A percentile compares a stretch with the other conserved stretches of the same genome.
phyloP scores from a whole-genome alignment of 2,797 vertebrate species.

The Pseudocheirus occidentalis region DNA sequence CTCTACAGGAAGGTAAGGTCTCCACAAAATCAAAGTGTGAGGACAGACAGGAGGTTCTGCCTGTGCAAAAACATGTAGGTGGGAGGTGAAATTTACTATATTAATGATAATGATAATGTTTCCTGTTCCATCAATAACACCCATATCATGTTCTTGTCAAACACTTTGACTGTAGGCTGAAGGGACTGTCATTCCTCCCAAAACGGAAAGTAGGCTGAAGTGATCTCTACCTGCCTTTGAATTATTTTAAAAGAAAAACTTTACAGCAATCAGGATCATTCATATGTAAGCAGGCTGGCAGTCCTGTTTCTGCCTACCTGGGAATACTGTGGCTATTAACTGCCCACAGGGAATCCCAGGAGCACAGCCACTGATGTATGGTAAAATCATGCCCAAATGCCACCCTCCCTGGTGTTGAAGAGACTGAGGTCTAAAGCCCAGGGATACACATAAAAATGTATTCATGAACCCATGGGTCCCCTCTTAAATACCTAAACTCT shows the following conservation, averaged over 20 bases:
- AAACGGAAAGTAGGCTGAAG: not conserved
- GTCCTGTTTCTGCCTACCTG: not conserved
- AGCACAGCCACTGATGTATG: not conserved
- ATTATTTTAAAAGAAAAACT: not conserved
- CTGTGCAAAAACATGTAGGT: not conserved
- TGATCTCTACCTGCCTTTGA: too few relatives aligned
- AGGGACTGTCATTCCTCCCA: not conserved
- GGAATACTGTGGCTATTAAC: not conserved
- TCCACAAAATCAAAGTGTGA: not conserved
- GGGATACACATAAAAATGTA: not conserved
- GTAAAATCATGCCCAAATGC: not conserved
- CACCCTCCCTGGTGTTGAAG: not conserved
- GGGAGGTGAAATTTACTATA: not conserved
- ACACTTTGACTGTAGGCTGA: not conserved
- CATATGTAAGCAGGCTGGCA: not conserved
- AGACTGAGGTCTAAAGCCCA: not conserved
- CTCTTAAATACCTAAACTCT: conserved; percentile 10
- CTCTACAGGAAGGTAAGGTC: not conserved
- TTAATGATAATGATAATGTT: conserved; percentile 45
- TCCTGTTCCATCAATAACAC: conserved; percentile 39
- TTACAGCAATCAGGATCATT: not conserved
- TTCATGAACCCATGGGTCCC: not conserved
- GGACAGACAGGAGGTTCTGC: not conserved
- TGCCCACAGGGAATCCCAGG: not conserved
- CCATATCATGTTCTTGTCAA: not conserved